Evolutionary conservation across 2,888 invertebrate species (phyloP).

Genomic region (Xylota segnis): DNA sequence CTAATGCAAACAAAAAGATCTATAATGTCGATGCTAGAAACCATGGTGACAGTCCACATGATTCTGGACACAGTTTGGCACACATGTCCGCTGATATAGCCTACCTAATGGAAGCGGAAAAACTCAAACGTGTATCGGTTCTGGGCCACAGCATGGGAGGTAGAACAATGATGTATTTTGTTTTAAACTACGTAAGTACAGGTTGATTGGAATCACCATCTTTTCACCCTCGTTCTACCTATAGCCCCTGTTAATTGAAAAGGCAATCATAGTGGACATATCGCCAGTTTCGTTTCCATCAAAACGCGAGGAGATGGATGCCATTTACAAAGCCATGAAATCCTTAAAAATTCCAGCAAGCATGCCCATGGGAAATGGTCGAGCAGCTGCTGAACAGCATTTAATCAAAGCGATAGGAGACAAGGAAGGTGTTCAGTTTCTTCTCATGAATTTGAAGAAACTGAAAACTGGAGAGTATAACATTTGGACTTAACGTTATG

Average conservation of each 20-base stretch:
- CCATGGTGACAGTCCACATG: conserved; percentile 97
- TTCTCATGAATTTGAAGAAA: conserved; percentile 93
- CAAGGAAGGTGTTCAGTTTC: conserved; percentile 89
- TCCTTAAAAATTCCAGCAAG: background rate
- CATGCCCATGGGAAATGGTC: conserved; percentile 86
- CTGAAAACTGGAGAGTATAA: conserved; percentile 85
- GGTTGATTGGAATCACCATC: background rate
- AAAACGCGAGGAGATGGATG: background rate
- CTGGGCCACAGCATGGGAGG: conserved; percentile 99
- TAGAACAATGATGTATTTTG: conserved; percentile 93
- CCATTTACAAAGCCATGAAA: background rate
- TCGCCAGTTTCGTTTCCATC: background rate
- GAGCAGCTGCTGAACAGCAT: background rate
- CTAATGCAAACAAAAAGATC: conserved; percentile 77
- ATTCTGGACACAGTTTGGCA: conserved; percentile 89
- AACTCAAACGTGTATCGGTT: conserved; percentile 88
- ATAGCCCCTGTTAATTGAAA: conserved; percentile 86
- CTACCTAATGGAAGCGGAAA: conserved; percentile 87
- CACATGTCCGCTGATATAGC: conserved; percentile 91
- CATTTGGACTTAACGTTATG: too few species aligned
- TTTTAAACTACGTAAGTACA: conserved; percentile 88
- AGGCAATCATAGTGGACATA: background rate
- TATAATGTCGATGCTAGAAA: conserved; percentile 93
- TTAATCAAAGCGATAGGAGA: background rate
- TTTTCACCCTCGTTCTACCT: conserved; percentile 17